Conservation (phyloP, 1,140 invertebrate species). For the Helicoverpa armigera region DNA sequence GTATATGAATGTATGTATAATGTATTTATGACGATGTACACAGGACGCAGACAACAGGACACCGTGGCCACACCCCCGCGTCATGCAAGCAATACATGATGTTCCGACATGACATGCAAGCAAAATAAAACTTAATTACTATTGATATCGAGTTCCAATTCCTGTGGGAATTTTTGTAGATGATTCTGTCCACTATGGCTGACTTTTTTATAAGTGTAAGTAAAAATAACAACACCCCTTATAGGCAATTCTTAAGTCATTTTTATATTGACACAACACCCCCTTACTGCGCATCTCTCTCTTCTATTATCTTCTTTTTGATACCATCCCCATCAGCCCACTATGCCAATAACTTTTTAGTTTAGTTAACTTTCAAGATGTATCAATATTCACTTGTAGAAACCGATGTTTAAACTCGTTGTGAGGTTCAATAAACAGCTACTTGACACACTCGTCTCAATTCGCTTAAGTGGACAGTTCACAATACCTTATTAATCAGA, state of each 20-base stretch:
- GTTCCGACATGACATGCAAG: conserved; percentile 29
- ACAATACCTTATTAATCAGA: background rate
- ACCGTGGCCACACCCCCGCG: background rate
- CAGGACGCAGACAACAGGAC: conserved; percentile 26
- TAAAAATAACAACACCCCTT: too few species aligned
- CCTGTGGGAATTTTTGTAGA: too few species aligned
- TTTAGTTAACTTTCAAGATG: too few species aligned
- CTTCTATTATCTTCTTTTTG: too few species aligned
- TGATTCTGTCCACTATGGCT: too few species aligned
- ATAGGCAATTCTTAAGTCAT: too few species aligned
- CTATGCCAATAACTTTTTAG: too few species aligned
- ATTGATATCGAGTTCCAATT: background rate
- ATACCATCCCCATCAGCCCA: too few species aligned
- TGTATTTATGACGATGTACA: conserved; percentile 18
- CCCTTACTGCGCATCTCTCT: too few species aligned
- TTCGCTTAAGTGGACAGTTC: conserved; percentile 31
- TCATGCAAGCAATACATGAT: conserved; percentile 24
- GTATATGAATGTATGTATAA: background rate
- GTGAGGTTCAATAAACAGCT: conserved; percentile 7
- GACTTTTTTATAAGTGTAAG: too few species aligned
- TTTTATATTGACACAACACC: background rate
- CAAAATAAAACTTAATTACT: conserved; percentile 21
- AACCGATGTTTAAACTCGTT: background rate
- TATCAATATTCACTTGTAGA: too few species aligned
- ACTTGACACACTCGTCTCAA: conserved; percentile 21